Percentiles rank a stretch among this genome's conserved stretches.
Evolutionary conservation across 2,888 invertebrate species (phyloP).

Genomic region (Diploptera punctata): DNA sequence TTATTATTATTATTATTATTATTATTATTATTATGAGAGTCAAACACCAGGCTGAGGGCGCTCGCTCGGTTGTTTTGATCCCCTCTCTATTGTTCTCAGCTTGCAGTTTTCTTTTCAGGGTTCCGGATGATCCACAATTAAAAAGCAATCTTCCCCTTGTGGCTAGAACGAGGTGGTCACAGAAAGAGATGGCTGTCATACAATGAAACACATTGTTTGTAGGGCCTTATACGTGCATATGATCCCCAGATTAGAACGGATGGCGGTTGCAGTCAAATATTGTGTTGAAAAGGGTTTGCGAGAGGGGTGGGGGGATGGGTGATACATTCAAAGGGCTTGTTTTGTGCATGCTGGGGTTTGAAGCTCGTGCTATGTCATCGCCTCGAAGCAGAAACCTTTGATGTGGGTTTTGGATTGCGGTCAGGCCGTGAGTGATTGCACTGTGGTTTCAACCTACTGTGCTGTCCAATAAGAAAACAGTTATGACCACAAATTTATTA

Average conservation of each 20-base stretch:
- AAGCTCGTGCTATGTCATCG: constrained; percentile 10
- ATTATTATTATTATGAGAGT: no score
- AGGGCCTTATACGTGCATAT: constrained; percentile 1
- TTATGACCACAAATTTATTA: no score
- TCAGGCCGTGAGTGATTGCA: constrained; percentile 11
- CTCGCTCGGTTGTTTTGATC: no score
- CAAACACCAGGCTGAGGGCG: no score
- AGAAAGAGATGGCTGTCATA: no score
- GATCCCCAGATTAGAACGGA: constrained; percentile 4
- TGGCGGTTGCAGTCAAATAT: constrained; percentile 19
- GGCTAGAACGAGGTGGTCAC: not conserved
- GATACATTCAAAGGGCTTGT: constrained; percentile 16
- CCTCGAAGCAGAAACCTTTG: constrained; percentile 21
- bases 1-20: not conserved
- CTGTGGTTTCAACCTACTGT: not conserved
- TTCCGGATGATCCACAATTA: constrained; percentile 19
- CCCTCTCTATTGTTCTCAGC: not conserved
- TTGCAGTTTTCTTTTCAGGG: not conserved
- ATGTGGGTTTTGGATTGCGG: constrained; percentile 20
- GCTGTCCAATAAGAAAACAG: no score
- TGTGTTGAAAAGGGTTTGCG: not conserved
- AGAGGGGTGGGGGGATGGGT: not conserved
- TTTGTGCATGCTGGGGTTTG: constrained; percentile 18
- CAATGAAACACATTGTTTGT: no score
- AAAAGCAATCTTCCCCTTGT: constrained; percentile 5